These are phyloP conservation scores for Numida meleagris DNA, from an alignment of 2,113 vertebrate species.

Conservation along the genomic window DNA sequence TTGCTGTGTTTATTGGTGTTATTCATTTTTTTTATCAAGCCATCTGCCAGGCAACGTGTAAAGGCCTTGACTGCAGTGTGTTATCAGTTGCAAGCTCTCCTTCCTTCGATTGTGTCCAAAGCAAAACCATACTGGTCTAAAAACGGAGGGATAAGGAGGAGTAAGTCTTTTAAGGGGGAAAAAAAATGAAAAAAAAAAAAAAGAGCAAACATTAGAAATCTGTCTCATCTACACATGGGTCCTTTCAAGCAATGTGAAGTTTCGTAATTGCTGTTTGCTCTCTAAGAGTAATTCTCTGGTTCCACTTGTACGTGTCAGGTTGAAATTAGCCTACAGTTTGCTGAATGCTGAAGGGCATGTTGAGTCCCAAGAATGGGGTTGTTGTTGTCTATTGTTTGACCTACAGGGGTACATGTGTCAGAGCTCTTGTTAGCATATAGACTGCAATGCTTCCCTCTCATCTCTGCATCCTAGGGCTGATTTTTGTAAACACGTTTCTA, in stretches of 20 bases:
- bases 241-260: conserved; percentile 34
- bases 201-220: not conserved
- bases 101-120: not conserved
- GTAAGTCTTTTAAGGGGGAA: not conserved
- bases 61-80: conserved; percentile 25
- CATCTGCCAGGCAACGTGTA: not conserved
- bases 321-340: not conserved
- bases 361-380: not conserved
- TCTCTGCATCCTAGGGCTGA: not conserved
- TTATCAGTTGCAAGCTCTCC: not conserved
- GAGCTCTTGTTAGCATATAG: not conserved
- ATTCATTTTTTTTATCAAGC: not conserved
- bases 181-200: not conserved
- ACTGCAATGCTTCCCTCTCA: not conserved
- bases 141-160: not conserved
- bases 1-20: not conserved
- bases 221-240: not conserved
- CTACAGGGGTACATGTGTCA: not conserved
- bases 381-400: not conserved
- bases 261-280: conserved; percentile 31
- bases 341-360: conserved; percentile 5
- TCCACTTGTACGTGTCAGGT: not conserved
- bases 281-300: not conserved
- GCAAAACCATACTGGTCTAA: not conserved
- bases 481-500: conserved; percentile 5